Percentiles rank a stretch among this genome's conserved stretches.
These are phyloP conservation scores for Corticium candelabrum DNA, from an alignment of 37 sponge, comb jelly and placozoan genomes.

Conservation along the genomic window DNA sequence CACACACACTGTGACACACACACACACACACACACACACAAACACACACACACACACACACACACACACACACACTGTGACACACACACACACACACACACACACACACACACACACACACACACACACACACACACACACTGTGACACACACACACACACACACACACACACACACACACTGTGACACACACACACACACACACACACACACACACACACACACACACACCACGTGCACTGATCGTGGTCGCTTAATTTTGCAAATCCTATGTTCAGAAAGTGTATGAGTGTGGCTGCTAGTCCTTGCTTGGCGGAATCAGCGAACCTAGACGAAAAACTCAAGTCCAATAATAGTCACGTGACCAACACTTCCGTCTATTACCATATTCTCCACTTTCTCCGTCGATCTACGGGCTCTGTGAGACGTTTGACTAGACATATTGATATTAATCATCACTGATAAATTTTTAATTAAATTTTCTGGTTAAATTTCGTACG, in stretches of 20 bases:
- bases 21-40: too few relatives aligned
- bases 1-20: too few relatives aligned
- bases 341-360: not conserved
- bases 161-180: too few relatives aligned
- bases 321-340: not conserved
- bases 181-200: too few relatives aligned
- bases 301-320: not conserved
- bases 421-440: not conserved
- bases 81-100: too few relatives aligned
- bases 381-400: not conserved
- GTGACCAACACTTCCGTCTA: not conserved
- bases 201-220: too few relatives aligned
- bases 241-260: not conserved
- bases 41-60: too few relatives aligned
- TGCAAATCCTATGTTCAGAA: not conserved
- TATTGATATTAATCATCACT: not conserved
- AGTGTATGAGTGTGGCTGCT: not conserved
- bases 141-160: too few relatives aligned
- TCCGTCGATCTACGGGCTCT: not conserved
- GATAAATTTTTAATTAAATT: not conserved
- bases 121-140: too few relatives aligned
- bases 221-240: not conserved
- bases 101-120: too few relatives aligned
- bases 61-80: too few relatives aligned
- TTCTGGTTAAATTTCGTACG: not conserved